Evolutionary conservation across 2,888 invertebrate genomes (phyloP), one percentile per base, ranked within the genome.

Genomic region (Hololepta plana): DNA sequence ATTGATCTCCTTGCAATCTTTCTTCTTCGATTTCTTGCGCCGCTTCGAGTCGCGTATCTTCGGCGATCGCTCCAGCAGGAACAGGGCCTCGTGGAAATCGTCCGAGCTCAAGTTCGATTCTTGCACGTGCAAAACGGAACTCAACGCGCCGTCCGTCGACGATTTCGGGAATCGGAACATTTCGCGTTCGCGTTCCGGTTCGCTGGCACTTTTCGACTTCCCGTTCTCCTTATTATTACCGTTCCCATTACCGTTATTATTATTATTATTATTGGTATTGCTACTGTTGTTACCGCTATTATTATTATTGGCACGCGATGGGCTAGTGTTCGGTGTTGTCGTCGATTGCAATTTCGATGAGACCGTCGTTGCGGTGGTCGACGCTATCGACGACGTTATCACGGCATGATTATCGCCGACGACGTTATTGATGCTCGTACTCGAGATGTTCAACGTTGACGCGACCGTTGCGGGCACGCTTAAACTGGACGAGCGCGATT

Each of bases 1-100:
- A 7, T 54, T 55, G 34, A 57, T 55, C 11, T 52, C 50, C 35
- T 25, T 6, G 23, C 26, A 10, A 12, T 17, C 9, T 29, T 55
- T 51, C 36, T 58, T 59, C 35, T 59, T 59, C 11, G 57, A 55
- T 38, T 58, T 55, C 33, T 59, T 57, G 14, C 56, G 40, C 25
- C 60, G 43, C 41, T 58, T 59, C 1, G 59, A 59, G 32, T 58
- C 56, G 22, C 57, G 43, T 6, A 55, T 55, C 37, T 61, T 62
- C 3, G 63, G 61, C 7, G 62, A 61, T 29, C 60, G 47, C 37
- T 62, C 62, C 27, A 62, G 41, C 13, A 65, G 47, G 36, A 64
- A 64, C 12, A 64, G 45, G 12, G 63, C 62, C 42, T 64, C 64
- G 40, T 64, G 64, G 38, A 64, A 64, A 42, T 63, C 62, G 38